These are phyloP conservation scores for Brachionus angularis DNA, from an alignment of 1,140 invertebrate species.

Conservation along the genomic window DNA sequence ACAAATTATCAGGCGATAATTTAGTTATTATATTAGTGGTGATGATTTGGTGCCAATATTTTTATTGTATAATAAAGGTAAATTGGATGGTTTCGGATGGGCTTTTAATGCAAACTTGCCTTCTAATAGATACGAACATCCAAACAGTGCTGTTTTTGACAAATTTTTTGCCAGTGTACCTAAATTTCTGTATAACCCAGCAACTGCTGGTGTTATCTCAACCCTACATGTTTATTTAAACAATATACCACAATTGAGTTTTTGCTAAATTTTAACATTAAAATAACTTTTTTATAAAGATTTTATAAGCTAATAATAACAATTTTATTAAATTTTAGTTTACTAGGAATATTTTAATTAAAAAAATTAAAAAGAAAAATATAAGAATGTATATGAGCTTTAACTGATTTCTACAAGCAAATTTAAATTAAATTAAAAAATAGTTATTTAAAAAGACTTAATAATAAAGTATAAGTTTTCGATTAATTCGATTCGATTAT, in stretches of 20 bases:
- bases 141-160: constrained; percentile 45
- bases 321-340: too few species aligned
- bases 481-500: too few species aligned
- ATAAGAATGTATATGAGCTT: too few species aligned
- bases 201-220: constrained; percentile 39
- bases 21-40: constrained; percentile 49
- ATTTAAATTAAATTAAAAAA: too few species aligned
- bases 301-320: too few species aligned
- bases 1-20: too few species aligned
- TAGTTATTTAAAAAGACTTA: too few species aligned
- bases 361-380: too few species aligned
- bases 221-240: constrained; percentile 48
- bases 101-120: constrained; percentile 46
- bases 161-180: constrained; percentile 46
- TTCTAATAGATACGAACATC: constrained; percentile 48
- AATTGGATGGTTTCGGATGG: constrained; percentile 53
- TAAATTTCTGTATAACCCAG: constrained; percentile 43
- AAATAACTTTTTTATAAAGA: too few species aligned
- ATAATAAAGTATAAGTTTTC: too few species aligned
- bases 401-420: too few species aligned
- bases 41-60: constrained; percentile 51
- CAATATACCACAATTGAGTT: constrained; percentile 46
- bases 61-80: constrained; percentile 52
- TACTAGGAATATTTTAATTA: too few species aligned
- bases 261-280: constrained; percentile 47